Evolutionary conservation across 2,888 invertebrate genomes (phyloP), one percentile per base, ranked within the genome.

Genomic region (Diachrysia chrysitis): DNA sequence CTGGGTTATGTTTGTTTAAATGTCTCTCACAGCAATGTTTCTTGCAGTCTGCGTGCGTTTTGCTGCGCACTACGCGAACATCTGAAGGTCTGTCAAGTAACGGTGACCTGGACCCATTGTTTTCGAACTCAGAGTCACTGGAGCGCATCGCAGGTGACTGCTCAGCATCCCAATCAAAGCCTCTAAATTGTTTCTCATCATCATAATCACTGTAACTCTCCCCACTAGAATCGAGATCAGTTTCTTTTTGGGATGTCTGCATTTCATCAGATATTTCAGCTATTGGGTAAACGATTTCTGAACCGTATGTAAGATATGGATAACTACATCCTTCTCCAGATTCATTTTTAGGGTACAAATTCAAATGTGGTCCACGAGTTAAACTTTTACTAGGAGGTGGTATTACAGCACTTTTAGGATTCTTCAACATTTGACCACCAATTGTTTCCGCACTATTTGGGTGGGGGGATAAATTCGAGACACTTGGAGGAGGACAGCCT

Each of bases 191-290:
- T 73, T 96, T 96, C 73, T 96, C 96, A 71, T 96, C 96, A 72
- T 97, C 96, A 79, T 96, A 96, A 85, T 96, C 96, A 69, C 96
- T 96, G 79, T 96, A 96, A 70, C 96, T 96, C 78, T 96, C 96
- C 23, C 96, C 96, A 56, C 95, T 95, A 0, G 96, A 96, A 78
- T 96, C 96, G 70, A 96, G 83, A 83, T 96, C 96, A 0, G 96
- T 96, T 83, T 96, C 96, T 54, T 96, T 96, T 79, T 96, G 96
- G 0, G 96, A 96, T 12, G 96, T 96, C 86, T 96, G 96, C 93
- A 96, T 97, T 89, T 98, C 98, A 84, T 98, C 98, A 0, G 97
- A 97, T 87, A 98, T 98, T 92, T 98, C 98, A 0, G 97, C 98
- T 80, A 98, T 98, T 4, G 98, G 98, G 89, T 98, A 98, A 1